Conservation (phyloP, 2,113 vertebrate species). For the Scopus umbretta region DNA sequence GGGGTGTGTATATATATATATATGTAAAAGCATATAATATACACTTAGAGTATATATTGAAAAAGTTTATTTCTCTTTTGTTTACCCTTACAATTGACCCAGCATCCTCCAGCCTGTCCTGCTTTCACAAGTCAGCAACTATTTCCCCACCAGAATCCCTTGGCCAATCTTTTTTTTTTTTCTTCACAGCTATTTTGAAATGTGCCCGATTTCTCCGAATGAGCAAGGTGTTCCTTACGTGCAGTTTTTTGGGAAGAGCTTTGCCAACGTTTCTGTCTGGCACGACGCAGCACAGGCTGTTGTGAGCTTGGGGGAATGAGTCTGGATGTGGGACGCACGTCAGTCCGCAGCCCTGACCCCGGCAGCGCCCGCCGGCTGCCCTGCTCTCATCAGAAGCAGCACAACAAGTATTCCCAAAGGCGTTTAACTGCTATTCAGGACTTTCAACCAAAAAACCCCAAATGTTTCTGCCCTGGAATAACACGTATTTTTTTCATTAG, state of each 20-base stretch:
- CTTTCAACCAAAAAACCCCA: not conserved
- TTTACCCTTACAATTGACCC: not conserved
- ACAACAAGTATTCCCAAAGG: not conserved
- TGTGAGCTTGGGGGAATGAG: not conserved
- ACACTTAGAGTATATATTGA: not conserved
- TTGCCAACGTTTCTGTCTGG: conserved; percentile 41
- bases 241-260: conserved; percentile 41
- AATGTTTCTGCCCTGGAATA: not conserved
- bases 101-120: not conserved
- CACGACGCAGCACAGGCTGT: not conserved
- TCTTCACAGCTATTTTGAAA: not conserved
- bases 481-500: not conserved
- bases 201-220: conserved; percentile 31
- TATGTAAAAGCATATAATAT: no score
- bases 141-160: not conserved
- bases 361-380: not conserved
- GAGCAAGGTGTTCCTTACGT: conserved; percentile 44
- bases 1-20: no score
- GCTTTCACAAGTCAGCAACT: not conserved
- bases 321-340: not conserved
- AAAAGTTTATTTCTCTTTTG: not conserved
- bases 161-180: not conserved
- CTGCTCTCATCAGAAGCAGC: not conserved
- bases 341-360: not conserved
- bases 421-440: not conserved